A percentile compares a stretch with the other conserved stretches of the same genome.
phyloP scores from a whole-genome alignment of 2,797 vertebrate genomes.

The Coregonus sp. region DNA sequence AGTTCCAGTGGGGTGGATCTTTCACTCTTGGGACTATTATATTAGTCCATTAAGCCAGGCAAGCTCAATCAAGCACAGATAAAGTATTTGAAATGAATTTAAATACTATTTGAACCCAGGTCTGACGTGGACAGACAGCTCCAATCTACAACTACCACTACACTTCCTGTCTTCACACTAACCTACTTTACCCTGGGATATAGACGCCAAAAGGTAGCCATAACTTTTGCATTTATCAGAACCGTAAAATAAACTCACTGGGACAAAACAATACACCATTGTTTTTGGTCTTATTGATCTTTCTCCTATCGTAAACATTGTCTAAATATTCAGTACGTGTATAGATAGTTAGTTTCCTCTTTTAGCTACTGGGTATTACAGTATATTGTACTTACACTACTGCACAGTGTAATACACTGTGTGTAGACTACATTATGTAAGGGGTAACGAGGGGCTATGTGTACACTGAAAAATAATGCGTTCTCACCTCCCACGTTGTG shows the following conservation, averaged over 20 bases:
- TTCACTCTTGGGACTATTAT: not conserved
- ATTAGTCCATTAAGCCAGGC: not conserved
- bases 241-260: not conserved
- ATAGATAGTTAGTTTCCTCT: too few relatives aligned
- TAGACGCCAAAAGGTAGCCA: conserved; percentile 4
- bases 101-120: not conserved
- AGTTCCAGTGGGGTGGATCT: not conserved
- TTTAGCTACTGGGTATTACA: too few relatives aligned
- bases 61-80: not conserved
- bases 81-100: not conserved
- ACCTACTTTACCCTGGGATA: conserved; percentile 29
- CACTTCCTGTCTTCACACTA: conserved; percentile 53
- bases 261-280: too few relatives aligned
- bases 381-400: too few relatives aligned
- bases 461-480: too few relatives aligned
- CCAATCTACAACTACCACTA: not conserved
- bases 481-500: too few relatives aligned
- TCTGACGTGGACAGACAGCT: not conserved
- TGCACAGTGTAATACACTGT: too few relatives aligned
- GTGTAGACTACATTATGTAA: too few relatives aligned
- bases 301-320: too few relatives aligned
- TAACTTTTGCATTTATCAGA: conserved; percentile 7
- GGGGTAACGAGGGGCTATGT: too few relatives aligned
- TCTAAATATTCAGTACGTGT: too few relatives aligned
- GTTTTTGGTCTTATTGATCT: too few relatives aligned